Evolutionary conservation across 2,888 invertebrate species (phyloP).

Genomic region (Pseudoips prasinana): DNA sequence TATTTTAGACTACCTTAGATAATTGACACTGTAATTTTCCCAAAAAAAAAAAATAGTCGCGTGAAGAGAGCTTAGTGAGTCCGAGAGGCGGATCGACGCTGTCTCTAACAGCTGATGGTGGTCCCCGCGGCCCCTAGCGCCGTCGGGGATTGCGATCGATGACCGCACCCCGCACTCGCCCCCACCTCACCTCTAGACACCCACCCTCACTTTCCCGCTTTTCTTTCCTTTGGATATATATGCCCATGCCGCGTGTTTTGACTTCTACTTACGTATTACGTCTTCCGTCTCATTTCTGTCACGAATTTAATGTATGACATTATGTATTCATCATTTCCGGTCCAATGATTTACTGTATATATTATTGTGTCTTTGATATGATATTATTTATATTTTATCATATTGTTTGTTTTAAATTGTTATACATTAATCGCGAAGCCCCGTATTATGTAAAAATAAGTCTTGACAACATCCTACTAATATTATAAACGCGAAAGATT

Average conservation of each 20-base stretch:
- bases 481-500: too few relatives aligned
- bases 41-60: conserved; percentile 25
- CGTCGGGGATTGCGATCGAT: conserved; percentile 68
- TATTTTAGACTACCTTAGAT: too few relatives aligned
- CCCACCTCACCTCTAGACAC: conserved; percentile 58
- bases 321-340: background rate
- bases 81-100: conserved; percentile 40
- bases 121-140: conserved; percentile 51
- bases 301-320: conserved; percentile 48
- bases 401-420: too few relatives aligned
- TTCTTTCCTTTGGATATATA: conserved; percentile 57
- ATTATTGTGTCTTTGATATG: too few relatives aligned
- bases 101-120: conserved; percentile 71
- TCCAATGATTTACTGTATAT: too few relatives aligned
- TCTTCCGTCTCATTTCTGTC: conserved; percentile 38
- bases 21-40: too few relatives aligned
- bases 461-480: too few relatives aligned
- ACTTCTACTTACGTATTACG: conserved; percentile 23
- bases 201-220: conserved; percentile 70
- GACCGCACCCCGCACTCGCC: conserved; percentile 62
- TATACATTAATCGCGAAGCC: too few relatives aligned
- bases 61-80: conserved; percentile 29
- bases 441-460: too few relatives aligned
- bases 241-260: conserved; percentile 42
- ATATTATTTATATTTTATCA: too few relatives aligned